Percentiles rank a stretch among this genome's conserved stretches.
Evolutionary conservation across 2,888 invertebrate genomes (phyloP).

Genomic region (Heteromyza rotundicornis): DNA sequence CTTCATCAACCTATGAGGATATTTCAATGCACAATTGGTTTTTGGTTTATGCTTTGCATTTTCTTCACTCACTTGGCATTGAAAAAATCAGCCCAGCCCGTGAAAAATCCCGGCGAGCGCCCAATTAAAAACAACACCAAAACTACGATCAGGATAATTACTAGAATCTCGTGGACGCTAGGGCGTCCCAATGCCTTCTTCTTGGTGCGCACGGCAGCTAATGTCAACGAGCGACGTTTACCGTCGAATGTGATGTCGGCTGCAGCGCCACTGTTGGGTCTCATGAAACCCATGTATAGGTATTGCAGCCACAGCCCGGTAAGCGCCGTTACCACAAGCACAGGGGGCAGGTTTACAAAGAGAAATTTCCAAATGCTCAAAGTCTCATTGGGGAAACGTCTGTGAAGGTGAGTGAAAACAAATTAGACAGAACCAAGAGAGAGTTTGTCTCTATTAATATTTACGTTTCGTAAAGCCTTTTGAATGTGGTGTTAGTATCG

Average conservation of each 20-base stretch:
- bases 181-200: slow-evolving; percentile 3
- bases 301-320: slow-evolving; percentile 29
- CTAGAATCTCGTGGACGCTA: slow-evolving; percentile 69
- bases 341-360: too few species aligned
- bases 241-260: slow-evolving; percentile 64
- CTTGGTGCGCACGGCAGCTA: too few species aligned
- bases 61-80: slow-evolving; percentile 19
- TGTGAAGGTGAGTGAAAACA: too few species aligned
- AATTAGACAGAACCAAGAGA: slow-evolving; percentile 45
- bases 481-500: slow-evolving; percentile 78
- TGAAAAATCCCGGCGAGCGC: slow-evolving; percentile 80
- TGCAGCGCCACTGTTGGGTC: slow-evolving; percentile 67
- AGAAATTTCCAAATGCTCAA: not conserved
- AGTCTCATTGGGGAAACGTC: not conserved
- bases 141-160: slow-evolving; percentile 72
- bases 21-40: too few species aligned
- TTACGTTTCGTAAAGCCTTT: slow-evolving; percentile 72
- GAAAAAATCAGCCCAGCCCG: slow-evolving; percentile 75
- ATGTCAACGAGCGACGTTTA: slow-evolving; percentile 72
- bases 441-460: not conserved
- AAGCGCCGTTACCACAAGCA: too few species aligned
- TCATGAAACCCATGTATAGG: slow-evolving; percentile 35
- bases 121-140: slow-evolving; percentile 84
- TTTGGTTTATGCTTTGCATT: slow-evolving; percentile 65
- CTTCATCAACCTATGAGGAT: slow-evolving; percentile 25